Conservation (phyloP, 2,113 vertebrate species). For the Loxodonta africana region DNA sequence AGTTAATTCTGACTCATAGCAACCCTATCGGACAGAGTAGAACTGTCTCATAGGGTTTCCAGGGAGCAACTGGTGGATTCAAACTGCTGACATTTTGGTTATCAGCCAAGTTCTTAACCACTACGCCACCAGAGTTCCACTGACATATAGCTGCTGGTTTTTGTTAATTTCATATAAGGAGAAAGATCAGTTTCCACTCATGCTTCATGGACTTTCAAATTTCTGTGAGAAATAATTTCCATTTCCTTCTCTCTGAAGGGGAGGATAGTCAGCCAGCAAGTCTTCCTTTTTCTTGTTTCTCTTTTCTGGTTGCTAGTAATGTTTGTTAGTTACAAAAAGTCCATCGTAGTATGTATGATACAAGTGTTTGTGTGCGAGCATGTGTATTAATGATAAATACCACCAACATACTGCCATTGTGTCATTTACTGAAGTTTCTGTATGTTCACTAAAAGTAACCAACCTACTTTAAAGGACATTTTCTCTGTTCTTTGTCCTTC, state of each 20-base stretch:
- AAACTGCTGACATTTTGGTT: too few relatives aligned
- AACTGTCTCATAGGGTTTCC: too few relatives aligned
- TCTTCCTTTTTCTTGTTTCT: neutral
- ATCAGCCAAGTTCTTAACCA: too few relatives aligned
- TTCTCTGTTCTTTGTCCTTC: neutral
- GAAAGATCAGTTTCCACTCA: slow-evolving; percentile 12
- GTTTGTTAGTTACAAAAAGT: neutral
- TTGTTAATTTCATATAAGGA: neutral
- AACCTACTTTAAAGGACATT: neutral
- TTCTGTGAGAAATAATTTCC: slow-evolving; percentile 45
- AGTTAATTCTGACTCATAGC: too few relatives aligned
- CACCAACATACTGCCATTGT: neutral
- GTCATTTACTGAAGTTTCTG: neutral
- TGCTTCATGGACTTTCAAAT: neutral
- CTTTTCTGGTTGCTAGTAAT: neutral
- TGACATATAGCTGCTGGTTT: neutral
- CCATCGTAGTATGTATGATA: neutral
- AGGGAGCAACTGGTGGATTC: too few relatives aligned
- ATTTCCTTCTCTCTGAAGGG: slow-evolving; percentile 32
- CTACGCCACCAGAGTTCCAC: too few relatives aligned
- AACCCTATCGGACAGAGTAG: too few relatives aligned
- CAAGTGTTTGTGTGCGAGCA: neutral
- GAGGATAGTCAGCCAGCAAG: neutral
- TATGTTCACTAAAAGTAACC: neutral
- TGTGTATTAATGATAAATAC: neutral